Evolutionary conservation across 2,888 invertebrate species (phyloP).

Genomic region (Sarcophaga rosellei): DNA sequence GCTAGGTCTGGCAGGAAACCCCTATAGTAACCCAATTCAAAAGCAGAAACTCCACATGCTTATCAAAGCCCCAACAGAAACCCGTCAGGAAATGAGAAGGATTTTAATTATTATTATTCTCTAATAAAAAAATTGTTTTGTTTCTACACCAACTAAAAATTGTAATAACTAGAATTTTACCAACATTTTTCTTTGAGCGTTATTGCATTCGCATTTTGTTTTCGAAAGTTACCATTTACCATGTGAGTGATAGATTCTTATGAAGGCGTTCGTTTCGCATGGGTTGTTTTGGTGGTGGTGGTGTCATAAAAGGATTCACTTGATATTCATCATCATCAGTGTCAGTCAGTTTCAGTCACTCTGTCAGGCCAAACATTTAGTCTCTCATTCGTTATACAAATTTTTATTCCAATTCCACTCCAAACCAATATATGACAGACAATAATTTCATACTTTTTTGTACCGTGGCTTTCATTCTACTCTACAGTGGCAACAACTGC

Average conservation of each 20-base stretch:
- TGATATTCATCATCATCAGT: slow-evolving; percentile 81
- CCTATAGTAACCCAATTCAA: too few species aligned
- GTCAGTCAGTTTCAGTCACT: slow-evolving; percentile 75
- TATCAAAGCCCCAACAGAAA: too few species aligned
- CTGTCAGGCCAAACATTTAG: slow-evolving; percentile 34
- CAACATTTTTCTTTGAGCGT: neutral
- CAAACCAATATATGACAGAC: neutral
- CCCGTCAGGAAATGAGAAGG: too few species aligned
- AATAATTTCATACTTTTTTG: slow-evolving; percentile 55
- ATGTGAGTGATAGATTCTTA: slow-evolving; percentile 58
- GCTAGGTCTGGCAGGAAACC: too few species aligned
- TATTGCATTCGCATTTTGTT: neutral
- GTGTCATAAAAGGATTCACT: slow-evolving; percentile 80
- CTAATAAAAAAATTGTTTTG: too few species aligned
- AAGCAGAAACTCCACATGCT: too few species aligned
- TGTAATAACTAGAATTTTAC: neutral
- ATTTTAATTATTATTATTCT: too few species aligned
- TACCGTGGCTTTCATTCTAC: slow-evolving; percentile 10
- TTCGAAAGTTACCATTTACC: too few species aligned
- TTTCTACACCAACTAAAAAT: too few species aligned
- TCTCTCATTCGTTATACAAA: slow-evolving; percentile 44
- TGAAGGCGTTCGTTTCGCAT: slow-evolving; percentile 69
- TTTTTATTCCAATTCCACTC: slow-evolving; percentile 46
- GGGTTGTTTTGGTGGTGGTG: slow-evolving; percentile 9
- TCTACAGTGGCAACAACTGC: slow-evolving; percentile 52